These are phyloP conservation scores for Sycophila texana DNA, from an alignment of 2,888 invertebrate genomes.

Conservation along the genomic window DNA sequence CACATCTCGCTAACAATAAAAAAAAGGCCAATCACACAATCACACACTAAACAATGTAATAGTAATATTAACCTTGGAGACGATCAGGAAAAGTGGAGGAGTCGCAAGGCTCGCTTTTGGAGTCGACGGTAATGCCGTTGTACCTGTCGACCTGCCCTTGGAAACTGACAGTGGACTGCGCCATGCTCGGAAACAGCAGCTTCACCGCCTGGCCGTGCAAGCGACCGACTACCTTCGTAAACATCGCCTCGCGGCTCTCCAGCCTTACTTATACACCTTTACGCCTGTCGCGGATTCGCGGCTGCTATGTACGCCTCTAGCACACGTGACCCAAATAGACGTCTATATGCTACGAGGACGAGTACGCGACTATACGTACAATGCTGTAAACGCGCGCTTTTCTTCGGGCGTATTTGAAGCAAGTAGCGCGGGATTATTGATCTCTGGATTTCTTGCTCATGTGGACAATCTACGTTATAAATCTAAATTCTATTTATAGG, in stretches of 20 bases:
- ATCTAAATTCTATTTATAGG: too few species aligned
- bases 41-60: background rate
- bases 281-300: too few species aligned
- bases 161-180: constrained; percentile 68
- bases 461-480: too few species aligned
- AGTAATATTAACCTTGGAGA: constrained; percentile 78
- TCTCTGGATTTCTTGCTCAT: too few species aligned
- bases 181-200: constrained; percentile 57
- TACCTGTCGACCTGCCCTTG: constrained; percentile 80
- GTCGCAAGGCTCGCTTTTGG: constrained; percentile 79
- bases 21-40: background rate
- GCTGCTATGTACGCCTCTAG: background rate
- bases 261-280: background rate
- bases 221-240: constrained; percentile 28
- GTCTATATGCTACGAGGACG: background rate
- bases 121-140: constrained; percentile 85
- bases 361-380: background rate
- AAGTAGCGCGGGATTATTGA: too few species aligned
- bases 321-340: constrained; percentile 1
- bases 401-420: background rate
- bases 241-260: constrained; percentile 23
- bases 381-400: background rate
- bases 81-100: constrained; percentile 76
- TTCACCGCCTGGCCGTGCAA: constrained; percentile 20
- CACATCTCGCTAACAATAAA: background rate